phyloP scores from a whole-genome alignment of 2,797 vertebrate species.

The Urocyon cinereoargenteus region DNA sequence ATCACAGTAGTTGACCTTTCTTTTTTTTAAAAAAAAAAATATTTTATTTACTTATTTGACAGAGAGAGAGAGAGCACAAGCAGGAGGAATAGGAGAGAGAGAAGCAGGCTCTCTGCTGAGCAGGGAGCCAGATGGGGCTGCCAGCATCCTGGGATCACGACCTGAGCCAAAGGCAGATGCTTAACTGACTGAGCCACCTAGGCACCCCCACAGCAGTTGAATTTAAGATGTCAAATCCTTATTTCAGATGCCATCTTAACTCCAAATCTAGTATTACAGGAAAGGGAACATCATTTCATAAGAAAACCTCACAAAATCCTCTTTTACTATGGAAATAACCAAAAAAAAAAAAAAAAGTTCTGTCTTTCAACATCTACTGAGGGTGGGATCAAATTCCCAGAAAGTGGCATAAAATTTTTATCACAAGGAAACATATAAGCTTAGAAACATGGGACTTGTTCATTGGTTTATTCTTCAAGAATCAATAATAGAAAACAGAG shows the following conservation, averaged over 20 bases:
- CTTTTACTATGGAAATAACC: constrained; percentile 1
- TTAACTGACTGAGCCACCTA: no score
- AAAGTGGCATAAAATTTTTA: background rate
- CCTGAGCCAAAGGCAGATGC: no score
- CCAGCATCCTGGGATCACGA: no score
- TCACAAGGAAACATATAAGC: background rate
- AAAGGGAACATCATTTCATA: background rate
- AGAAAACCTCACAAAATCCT: background rate
- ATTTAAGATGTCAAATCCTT: background rate
- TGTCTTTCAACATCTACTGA: background rate
- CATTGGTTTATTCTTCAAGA: background rate
- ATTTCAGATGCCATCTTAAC: constrained; percentile 40
- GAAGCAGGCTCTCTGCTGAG: no score
- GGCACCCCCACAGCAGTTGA: background rate
- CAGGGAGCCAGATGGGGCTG: no score
- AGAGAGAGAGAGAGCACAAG: no score
- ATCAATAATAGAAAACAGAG: background rate
- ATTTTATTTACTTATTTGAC: no score
- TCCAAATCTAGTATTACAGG: background rate
- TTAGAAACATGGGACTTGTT: background rate
- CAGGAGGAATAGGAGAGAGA: no score
- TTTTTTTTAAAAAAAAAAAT: no score
- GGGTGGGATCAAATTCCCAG: background rate
- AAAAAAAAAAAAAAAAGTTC: background rate
- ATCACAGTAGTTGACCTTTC: background rate